Evolutionary conservation across 2,113 vertebrate genomes (phyloP).

Genomic region (Grammomys surdaster): DNA sequence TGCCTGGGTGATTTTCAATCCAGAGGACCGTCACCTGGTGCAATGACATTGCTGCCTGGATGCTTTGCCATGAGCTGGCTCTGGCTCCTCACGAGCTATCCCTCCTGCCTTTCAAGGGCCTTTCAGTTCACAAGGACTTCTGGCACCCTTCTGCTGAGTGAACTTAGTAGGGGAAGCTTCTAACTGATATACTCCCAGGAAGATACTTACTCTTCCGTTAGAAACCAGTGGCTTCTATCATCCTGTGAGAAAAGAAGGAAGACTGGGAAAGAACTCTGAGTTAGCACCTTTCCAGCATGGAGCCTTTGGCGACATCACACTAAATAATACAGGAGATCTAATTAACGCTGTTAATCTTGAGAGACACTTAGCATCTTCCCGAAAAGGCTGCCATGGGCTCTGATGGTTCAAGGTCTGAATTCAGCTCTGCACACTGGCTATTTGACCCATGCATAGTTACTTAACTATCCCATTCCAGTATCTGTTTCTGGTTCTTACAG

Average conservation of each 20-base stretch:
- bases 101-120: background rate
- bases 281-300: background rate
- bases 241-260: background rate
- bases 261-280: background rate
- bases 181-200: fast-evolving
- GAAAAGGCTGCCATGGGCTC: background rate
- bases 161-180: fast-evolving
- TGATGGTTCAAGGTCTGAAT: background rate
- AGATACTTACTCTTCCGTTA: fast-evolving
- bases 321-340: background rate
- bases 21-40: background rate
- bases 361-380: background rate
- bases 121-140: no score
- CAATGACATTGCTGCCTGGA: background rate
- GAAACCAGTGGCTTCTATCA: fast-evolving
- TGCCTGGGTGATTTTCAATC: background rate
- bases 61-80: background rate
- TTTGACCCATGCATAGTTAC: background rate
- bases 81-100: background rate
- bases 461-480: background rate
- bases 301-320: background rate
- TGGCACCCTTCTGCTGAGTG: background rate
- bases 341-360: background rate
- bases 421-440: fast-evolving
- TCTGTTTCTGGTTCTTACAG: fast-evolving